Conservation (phyloP, 2,888 invertebrate genomes). For the Aleiodes alternator region DNA sequence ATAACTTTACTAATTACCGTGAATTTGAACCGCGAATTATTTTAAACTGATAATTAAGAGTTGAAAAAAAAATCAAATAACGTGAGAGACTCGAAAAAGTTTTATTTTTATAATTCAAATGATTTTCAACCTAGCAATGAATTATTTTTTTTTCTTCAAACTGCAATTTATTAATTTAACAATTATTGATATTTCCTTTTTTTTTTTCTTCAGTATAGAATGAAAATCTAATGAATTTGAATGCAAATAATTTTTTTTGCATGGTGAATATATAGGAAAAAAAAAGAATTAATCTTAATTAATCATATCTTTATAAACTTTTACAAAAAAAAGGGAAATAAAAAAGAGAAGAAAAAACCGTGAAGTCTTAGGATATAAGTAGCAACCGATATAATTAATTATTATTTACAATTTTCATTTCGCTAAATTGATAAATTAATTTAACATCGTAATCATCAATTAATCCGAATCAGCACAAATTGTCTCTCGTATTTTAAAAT, state of each 20-base stretch:
- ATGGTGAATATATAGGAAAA: neutral
- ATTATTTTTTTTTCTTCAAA: conserved; percentile 61
- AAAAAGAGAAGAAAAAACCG: neutral
- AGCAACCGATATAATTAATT: conserved; percentile 24
- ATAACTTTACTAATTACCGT: conserved; percentile 38
- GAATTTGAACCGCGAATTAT: conserved; percentile 44
- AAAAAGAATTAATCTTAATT: conserved; percentile 11
- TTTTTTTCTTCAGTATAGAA: neutral
- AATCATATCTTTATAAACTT: conserved; percentile 17
- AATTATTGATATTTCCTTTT: conserved; percentile 44
- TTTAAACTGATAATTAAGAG: conserved; percentile 50
- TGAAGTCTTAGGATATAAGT: conserved; percentile 13
- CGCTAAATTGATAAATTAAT: conserved; percentile 6
- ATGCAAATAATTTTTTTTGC: conserved; percentile 9
- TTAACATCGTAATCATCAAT: neutral
- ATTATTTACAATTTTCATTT: neutral
- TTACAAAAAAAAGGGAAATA: neutral
- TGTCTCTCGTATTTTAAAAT: neutral
- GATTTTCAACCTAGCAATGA: conserved; percentile 51
- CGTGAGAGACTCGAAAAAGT: neutral
- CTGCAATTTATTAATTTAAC: conserved; percentile 52
- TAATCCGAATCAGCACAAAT: conserved; percentile 12
- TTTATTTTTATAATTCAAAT: conserved; percentile 40
- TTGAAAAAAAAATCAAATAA: neutral
- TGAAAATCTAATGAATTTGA: neutral